Evolutionary conservation across 1,140 invertebrate genomes (phyloP), one percentile per base, ranked within the genome.

Genomic region (Diabrotica undecimpunctata): DNA sequence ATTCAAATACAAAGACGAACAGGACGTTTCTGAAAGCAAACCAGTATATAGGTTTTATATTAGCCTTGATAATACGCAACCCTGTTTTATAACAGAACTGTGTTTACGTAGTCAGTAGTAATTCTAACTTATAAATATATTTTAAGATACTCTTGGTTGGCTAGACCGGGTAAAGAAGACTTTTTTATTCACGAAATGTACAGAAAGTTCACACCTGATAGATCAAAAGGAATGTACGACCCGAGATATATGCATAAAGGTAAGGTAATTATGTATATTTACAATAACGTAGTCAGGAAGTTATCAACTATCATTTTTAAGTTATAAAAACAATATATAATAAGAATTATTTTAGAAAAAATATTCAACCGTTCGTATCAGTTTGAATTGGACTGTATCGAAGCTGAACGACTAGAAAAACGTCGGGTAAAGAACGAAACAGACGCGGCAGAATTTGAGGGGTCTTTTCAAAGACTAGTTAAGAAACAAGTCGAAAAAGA

Each of bases 371-470:
- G 81, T 25, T 82, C 82, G 1, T 71, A 70, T 54, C 66, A 81
- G 61, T 83, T 79, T 54, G 82, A 83, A 67, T 69, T 82, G 46
- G 81, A 82, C 60, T 83, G 81, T 64, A 74, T 81, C n/a, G 77
- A 76, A 52, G 77, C 76, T 7, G 70, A 74, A 9, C 73, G 80
- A 11, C 61, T 67, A 1, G 77, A 79, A 59, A 79, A 77, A 37
- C 77, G 81, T 37, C 72, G 79, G 36, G 69, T 70, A 9, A 79
- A 81, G 50, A 58, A 52, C 11, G 68, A 72, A 50, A 61, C 41
- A 35, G 71, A 71, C 11, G 61, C 74, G 36, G 55, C 46, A 14
- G 52, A 57, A 50, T 61, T 54, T 11, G 65, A 70, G 54, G 51
- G 13, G 50, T 13, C 58, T 7, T 65, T 61, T 14, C 51, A 60